phyloP scores from a whole-genome alignment of 1,140 invertebrate species.

The Cylas formicarius region DNA sequence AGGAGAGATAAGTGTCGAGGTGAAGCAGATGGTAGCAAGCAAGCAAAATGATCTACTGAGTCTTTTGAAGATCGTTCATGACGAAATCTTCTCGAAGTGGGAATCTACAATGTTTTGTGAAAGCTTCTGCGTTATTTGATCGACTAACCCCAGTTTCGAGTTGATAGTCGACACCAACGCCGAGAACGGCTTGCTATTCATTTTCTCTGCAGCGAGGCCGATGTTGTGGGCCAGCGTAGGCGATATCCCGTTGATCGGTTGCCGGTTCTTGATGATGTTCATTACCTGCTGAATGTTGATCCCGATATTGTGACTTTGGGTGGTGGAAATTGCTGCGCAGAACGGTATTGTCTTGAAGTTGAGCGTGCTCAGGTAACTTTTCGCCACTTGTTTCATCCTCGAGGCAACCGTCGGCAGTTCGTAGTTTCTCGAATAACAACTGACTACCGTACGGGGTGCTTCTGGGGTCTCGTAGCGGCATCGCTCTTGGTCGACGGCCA shows the following conservation, averaged over 20 bases:
- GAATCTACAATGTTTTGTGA: too few relatives aligned
- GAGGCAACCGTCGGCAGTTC: constrained; percentile 48
- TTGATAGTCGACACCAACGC: constrained; percentile 33
- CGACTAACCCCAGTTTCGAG: constrained; percentile 25
- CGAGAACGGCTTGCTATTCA: constrained; percentile 30
- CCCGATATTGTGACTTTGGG: constrained; percentile 49
- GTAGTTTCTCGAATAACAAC: constrained; percentile 39
- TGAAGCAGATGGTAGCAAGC: too few relatives aligned
- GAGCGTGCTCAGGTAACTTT: constrained; percentile 43
- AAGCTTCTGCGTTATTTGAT: not conserved
- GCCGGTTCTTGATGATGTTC: constrained; percentile 46
- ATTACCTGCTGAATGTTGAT: constrained; percentile 52
- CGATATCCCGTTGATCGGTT: constrained; percentile 37
- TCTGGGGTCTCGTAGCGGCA: constrained; percentile 13
- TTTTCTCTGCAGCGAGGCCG: constrained; percentile 35
- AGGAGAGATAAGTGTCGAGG: too few relatives aligned
- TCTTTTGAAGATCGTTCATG: not conserved
- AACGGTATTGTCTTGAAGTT: constrained; percentile 49
- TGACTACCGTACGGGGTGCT: constrained; percentile 21
- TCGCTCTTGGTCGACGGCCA: constrained; percentile 1
- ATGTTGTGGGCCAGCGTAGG: constrained; percentile 41
- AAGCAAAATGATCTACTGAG: too few relatives aligned
- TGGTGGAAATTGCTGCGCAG: constrained; percentile 47
- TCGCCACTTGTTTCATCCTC: constrained; percentile 45
- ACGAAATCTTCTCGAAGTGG: too few relatives aligned